Evolutionary conservation across 1,140 invertebrate genomes (phyloP).

Genomic region (Musca domestica): DNA sequence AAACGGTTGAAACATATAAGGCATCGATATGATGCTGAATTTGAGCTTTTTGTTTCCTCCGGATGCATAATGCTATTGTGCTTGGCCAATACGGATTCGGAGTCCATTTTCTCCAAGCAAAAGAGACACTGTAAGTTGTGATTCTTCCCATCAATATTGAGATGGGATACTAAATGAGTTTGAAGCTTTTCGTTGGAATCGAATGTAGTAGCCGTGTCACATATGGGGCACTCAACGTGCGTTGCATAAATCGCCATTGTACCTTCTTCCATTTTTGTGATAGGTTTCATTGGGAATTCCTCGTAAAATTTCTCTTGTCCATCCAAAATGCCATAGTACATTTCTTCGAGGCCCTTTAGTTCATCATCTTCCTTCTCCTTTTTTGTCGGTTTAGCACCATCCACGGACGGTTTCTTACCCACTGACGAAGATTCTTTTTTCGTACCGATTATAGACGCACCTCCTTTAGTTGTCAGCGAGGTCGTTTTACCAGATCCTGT

Average conservation of each 20-base stretch:
- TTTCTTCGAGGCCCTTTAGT: constrained; percentile 45
- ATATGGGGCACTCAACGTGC: constrained; percentile 58
- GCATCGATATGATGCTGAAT: constrained; percentile 60
- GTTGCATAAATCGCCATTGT: background rate
- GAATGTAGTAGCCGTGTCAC: constrained; percentile 56
- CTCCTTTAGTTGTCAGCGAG: background rate
- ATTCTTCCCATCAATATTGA: constrained; percentile 52
- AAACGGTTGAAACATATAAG: constrained; percentile 66
- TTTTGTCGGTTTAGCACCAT: constrained; percentile 32
- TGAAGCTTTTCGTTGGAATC: constrained; percentile 65
- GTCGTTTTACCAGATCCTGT: background rate
- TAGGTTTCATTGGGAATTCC: constrained; percentile 38
- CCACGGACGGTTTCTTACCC: constrained; percentile 16
- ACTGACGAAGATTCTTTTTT: background rate
- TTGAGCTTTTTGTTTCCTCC: constrained; percentile 60
- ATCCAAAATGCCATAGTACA: constrained; percentile 49
- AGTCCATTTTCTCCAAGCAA: constrained; percentile 58
- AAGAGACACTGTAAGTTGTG: constrained; percentile 59
- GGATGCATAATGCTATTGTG: constrained; percentile 62
- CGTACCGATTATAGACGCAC: background rate
- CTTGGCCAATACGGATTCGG: constrained; percentile 55
- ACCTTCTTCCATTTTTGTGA: constrained; percentile 4
- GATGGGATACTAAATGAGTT: constrained; percentile 69
- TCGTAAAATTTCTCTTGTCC: constrained; percentile 43
- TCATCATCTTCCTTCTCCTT: constrained; percentile 49